phyloP scores from a whole-genome alignment of 2,113 vertebrate genomes.

The Callospermophilus lateralis region DNA sequence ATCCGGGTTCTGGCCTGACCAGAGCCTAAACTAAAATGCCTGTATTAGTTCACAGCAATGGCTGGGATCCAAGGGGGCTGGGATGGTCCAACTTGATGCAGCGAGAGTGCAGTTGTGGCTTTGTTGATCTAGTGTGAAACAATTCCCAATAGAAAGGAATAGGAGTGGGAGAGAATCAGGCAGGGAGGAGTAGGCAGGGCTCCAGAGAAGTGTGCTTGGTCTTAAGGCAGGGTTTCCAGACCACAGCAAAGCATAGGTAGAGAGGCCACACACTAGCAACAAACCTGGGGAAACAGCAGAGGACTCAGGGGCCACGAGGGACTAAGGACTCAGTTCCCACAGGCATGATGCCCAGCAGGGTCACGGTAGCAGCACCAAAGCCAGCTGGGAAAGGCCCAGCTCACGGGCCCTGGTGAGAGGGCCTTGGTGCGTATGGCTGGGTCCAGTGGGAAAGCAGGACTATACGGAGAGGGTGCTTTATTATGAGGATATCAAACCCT shows the following conservation, averaged over 20 bases:
- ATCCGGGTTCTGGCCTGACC: neutral
- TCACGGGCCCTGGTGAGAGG: neutral
- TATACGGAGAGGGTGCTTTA: too few species aligned
- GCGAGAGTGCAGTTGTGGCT: neutral
- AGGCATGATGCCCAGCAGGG: too few species aligned
- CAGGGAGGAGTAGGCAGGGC: neutral
- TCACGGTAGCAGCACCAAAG: neutral
- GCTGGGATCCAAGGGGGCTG: neutral
- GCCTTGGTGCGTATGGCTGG: neutral
- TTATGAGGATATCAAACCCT: neutral
- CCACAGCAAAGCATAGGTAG: too few species aligned
- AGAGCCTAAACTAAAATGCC: neutral
- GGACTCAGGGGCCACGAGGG: accelerated
- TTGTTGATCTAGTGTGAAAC: neutral
- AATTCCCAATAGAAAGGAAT: neutral
- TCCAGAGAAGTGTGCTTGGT: neutral
- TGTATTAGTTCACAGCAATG: neutral
- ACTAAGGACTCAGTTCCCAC: neutral
- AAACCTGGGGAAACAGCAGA: too few species aligned
- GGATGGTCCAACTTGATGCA: accelerated
- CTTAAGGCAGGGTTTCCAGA: neutral
- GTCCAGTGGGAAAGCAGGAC: neutral
- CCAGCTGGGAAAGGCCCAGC: neutral
- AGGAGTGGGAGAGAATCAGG: neutral
- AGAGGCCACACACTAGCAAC: neutral